A percentile compares a stretch with the other conserved stretches of the same genome.
These are phyloP conservation scores for Ostrea denselamellosa DNA, from an alignment of 1,140 invertebrate species.

Conservation along the genomic window DNA sequence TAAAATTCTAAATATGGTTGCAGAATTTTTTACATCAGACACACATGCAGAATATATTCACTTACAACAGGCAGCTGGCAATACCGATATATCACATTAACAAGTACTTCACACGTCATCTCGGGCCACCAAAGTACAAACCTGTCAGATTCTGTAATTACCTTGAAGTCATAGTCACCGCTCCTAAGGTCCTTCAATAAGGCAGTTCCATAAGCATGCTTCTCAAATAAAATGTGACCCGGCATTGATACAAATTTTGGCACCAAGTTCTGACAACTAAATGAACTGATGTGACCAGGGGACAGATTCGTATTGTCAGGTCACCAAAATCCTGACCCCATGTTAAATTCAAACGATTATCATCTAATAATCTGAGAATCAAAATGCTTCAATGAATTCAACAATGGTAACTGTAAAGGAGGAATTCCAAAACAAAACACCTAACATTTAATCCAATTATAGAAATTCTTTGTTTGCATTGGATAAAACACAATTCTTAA, in stretches of 20 bases:
- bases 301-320: conserved; percentile 11
- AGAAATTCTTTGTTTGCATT: neutral
- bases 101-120: neutral
- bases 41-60: neutral
- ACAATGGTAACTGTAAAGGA: conserved; percentile 6
- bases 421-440: neutral
- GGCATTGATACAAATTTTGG: conserved; percentile 35
- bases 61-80: neutral
- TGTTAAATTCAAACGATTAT: conserved; percentile 2
- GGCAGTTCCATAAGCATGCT: conserved; percentile 8
- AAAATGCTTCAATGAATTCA: conserved; percentile 2
- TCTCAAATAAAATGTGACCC: conserved; percentile 12
- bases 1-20: neutral
- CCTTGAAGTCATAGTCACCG: conserved; percentile 34
- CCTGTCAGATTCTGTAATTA: neutral
- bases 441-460: conserved; percentile 34
- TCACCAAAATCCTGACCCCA: conserved; percentile 21
- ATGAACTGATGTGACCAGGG: conserved; percentile 4
- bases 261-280: conserved; percentile 19
- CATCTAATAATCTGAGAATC: conserved; percentile 34
- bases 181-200: conserved; percentile 21
- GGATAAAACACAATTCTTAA: neutral
- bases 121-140: neutral
- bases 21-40: neutral
- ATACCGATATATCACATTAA: neutral